phyloP scores from a whole-genome alignment of 2,797 vertebrate genomes.

The Dallia pectoralis region DNA sequence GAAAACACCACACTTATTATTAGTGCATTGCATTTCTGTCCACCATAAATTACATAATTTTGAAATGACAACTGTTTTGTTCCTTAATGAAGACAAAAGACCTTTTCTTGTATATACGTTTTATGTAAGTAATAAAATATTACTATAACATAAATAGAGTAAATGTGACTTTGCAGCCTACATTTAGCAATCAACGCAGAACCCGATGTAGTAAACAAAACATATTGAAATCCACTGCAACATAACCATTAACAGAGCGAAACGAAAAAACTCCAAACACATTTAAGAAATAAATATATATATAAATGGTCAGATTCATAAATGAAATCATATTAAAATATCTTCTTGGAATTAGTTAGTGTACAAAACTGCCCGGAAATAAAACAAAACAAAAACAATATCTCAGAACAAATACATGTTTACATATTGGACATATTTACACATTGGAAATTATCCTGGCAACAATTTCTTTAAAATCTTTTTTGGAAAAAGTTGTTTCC shows the following conservation, averaged over 20 bases:
- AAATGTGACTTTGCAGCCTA: conserved; percentile 97
- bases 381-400: conserved; percentile 76
- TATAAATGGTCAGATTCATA: conserved; percentile 91
- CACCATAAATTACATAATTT: conserved; percentile 37
- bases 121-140: conserved; percentile 99
- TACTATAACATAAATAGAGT: conserved; percentile 99
- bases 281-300: conserved; percentile 98
- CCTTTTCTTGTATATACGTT: conserved; percentile 96
- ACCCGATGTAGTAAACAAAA: conserved; percentile 80
- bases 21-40: conserved; percentile 40
- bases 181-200: conserved; percentile 95
- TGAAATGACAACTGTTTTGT: conserved; percentile 43
- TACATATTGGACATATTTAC: conserved; percentile 98
- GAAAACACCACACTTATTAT: conserved; percentile 28
- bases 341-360: conserved; percentile 93
- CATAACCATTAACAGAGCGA: conserved; percentile 81
- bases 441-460: conserved; percentile 85
- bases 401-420: conserved; percentile 87
- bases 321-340: conserved; percentile 97
- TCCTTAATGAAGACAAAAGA: conserved; percentile 88
- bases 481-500: conserved; percentile 63
- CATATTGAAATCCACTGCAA: conserved; percentile 79
- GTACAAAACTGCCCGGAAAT: conserved; percentile 92
- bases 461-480: conserved; percentile 84
- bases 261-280: conserved; percentile 86